phyloP scores from a whole-genome alignment of 2,113 vertebrate species.

The Otis tarda region DNA sequence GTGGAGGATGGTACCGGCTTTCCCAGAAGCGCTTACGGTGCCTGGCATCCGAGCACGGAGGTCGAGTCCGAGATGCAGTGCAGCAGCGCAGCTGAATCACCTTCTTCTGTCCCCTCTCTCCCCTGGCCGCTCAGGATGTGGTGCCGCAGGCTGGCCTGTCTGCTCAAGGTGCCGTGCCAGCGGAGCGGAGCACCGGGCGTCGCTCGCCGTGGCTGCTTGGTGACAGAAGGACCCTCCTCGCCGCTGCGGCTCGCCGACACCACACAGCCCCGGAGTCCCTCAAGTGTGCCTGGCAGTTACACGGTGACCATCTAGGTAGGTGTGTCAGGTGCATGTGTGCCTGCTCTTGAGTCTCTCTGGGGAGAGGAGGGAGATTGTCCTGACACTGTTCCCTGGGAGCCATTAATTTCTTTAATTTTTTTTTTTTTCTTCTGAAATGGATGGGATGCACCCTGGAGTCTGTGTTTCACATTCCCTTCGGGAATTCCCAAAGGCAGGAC shows the following conservation, averaged over 20 bases:
- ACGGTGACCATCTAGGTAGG: conserved; percentile 76
- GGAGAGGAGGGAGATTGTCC: background rate
- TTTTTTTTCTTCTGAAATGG: background rate
- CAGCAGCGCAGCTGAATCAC: background rate
- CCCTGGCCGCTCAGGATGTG: conserved; percentile 65
- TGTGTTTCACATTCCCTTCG: background rate
- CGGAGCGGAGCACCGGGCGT: background rate
- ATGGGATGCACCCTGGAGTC: rapidly evolving
- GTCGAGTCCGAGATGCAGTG: rapidly evolving
- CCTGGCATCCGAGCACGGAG: background rate
- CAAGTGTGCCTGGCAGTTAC: conserved; percentile 71
- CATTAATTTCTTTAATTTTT: too few relatives aligned
- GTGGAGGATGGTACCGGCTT: background rate
- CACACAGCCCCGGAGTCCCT: conserved; percentile 23
- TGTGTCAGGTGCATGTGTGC: background rate
- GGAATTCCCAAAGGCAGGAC: background rate
- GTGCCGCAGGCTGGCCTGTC: conserved; percentile 34
- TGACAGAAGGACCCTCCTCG: background rate
- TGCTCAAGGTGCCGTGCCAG: background rate
- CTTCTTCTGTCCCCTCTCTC: background rate
- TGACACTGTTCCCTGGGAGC: background rate
- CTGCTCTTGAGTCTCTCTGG: background rate
- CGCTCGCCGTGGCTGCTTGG: background rate
- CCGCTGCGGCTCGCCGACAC: background rate
- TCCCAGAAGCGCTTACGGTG: background rate